A percentile compares a stretch with the other conserved stretches of the same genome.
phyloP scores from a whole-genome alignment of 2,888 invertebrate species.

The Lasioglossum zephyrum region DNA sequence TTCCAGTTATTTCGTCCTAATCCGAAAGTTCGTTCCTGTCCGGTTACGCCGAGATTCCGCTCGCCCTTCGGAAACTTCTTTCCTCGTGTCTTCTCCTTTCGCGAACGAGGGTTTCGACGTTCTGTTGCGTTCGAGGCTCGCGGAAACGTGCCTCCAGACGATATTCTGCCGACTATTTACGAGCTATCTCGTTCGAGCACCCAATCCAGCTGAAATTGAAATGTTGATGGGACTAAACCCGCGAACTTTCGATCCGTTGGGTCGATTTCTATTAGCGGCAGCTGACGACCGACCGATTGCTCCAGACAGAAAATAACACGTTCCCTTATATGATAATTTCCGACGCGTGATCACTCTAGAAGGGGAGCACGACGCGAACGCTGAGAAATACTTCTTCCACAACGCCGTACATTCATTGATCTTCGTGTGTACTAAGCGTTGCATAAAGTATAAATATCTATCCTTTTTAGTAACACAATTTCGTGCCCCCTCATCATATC shows the following conservation, averaged over 20 bases:
- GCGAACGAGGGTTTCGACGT: neutral
- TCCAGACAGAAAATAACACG: constrained; percentile 8
- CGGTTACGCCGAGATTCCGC: constrained; percentile 54
- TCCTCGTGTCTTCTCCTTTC: constrained; percentile 40
- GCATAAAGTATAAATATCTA: too few relatives aligned
- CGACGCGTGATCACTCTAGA: neutral
- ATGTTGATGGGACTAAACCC: constrained; percentile 26
- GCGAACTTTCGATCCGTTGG: constrained; percentile 10
- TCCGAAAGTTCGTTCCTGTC: constrained; percentile 70
- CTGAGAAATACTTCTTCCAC: neutral
- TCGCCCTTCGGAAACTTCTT: constrained; percentile 38
- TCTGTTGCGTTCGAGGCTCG: neutral
- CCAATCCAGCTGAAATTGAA: constrained; percentile 36
- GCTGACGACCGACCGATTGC: constrained; percentile 7
- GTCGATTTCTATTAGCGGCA: constrained; percentile 26
- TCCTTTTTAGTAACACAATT: too few relatives aligned
- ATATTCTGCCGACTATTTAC: constrained; percentile 30
- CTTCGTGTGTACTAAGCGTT: too few relatives aligned
- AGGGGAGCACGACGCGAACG: neutral
- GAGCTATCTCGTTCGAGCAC: constrained; percentile 33
- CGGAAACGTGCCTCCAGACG: neutral
- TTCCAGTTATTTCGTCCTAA: constrained; percentile 76
- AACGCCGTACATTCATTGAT: neutral
- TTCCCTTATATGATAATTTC: constrained; percentile 16
- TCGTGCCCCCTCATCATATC: too few relatives aligned